Evolutionary conservation across 2,888 invertebrate genomes (phyloP), one percentile per base, ranked within the genome.

Genomic region (Carpatolechia fugitivella): DNA sequence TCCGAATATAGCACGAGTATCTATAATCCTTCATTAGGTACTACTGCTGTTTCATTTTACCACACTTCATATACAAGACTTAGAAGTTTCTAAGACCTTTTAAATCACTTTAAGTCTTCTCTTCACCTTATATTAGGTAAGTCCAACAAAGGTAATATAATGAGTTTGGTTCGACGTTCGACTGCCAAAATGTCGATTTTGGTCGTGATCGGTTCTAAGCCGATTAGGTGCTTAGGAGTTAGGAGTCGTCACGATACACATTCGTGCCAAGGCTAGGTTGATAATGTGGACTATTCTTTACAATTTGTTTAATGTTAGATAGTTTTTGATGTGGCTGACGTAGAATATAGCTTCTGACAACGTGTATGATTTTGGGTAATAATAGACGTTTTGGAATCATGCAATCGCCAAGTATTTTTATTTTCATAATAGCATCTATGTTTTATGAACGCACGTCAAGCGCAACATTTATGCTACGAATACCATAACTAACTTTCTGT

Each of bases 231-330:
- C 65, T 52, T 33, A 8, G 69, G 65, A n/a, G n/a, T 33, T 8
- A 8, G 3, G 8, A 74, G 73, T 65, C 69, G 78, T 78, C 80
- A 82, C 80, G 76, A 81, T 54, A 55, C 63, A 68, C 69, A 82
- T 76, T 72, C 63, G 69, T 79, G 84, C 78, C 85, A 84, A 84
- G 85, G 84, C 72, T 62, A 47, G 55, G 57, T 71, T 72, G 68
- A 68, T 82, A 76, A 80, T 80, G 69, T 78, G 68, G 61, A 64
- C 73, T 70, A 70, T 70, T 70, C 71, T 44, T 44, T 44, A 29
- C 29, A 18, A 41, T 38, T 68, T 67, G 69, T 14, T 33, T 20
- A 29, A 5, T 11, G 24, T 44, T 24, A 13, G 29, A 24, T 29
- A 24, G n/a, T 11, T 29, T 44, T 29, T 24, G 29, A 44, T 41